These are phyloP conservation scores for Ochotona princeps DNA, from an alignment of 2,113 vertebrate species.

Conservation along the genomic window DNA sequence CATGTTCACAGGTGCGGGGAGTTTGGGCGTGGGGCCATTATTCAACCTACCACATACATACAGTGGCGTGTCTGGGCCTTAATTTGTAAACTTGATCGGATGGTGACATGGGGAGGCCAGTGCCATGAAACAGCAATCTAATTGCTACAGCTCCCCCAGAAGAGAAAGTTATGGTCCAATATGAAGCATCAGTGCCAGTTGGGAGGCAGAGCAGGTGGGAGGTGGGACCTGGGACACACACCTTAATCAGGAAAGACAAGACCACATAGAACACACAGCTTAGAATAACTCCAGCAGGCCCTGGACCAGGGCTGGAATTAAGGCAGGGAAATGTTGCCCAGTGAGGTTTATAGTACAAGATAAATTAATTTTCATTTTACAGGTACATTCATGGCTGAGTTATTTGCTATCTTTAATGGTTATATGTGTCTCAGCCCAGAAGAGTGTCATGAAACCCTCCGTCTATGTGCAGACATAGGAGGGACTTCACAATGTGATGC, in stretches of 20 bases:
- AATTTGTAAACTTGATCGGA: background rate
- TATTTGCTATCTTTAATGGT: background rate
- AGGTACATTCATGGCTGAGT: background rate
- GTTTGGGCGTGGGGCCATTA: background rate
- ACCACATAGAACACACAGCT: rapidly evolving
- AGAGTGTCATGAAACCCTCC: too few relatives aligned
- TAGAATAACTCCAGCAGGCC: background rate
- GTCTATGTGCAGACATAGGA: too few relatives aligned
- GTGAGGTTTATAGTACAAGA: background rate
- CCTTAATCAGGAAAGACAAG: background rate
- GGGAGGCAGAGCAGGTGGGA: background rate
- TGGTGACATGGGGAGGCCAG: too few relatives aligned
- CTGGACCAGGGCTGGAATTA: background rate
- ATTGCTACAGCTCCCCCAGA: background rate
- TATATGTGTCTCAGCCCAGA: background rate
- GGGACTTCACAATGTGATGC: too few relatives aligned
- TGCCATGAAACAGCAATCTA: background rate
- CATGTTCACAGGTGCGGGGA: background rate
- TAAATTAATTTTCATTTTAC: background rate
- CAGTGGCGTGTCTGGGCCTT: too few relatives aligned
- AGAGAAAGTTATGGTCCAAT: background rate
- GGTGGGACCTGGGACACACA: too few relatives aligned
- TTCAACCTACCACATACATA: background rate
- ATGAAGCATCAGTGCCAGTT: too few relatives aligned
- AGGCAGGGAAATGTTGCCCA: background rate